Base-by-base conservation (phyloP, 2,888 invertebrate genomes). In the Malthinus flaveolus region DNA sequence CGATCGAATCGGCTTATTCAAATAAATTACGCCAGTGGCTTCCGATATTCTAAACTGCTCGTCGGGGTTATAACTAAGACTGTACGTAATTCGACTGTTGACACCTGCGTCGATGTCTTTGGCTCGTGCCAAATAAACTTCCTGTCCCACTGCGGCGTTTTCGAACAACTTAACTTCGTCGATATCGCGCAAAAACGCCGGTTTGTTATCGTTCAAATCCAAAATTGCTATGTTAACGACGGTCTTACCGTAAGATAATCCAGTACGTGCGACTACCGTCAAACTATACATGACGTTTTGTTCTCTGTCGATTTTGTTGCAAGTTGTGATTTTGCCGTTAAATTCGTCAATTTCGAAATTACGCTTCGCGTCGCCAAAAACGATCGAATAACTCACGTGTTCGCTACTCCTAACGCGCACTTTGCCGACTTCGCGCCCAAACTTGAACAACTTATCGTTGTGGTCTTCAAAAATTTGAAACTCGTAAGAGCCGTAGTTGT, bases 191-290 rank as follows among this genome's bases (percentile, higher is more conserved):
- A 87, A 84, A 76, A 95, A 95, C 62, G 85, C 82, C 3, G 97
- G 97, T 54, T 89, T 86, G 76, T 96, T 95, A 77, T 97, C 97
- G 78, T 97, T 97, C 3, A 93, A 82, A 79, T 97, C 97, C 36
- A 87, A 78, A 4, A 97, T 84, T 1, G 87, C 87, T 65, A 97
- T 85, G 72, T 90, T 91, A 0, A 94, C 95, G 32, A 81, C 83
- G 5, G 90, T 90, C 71, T 88, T 86, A 4, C 91, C 93, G 75
- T 88, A 92, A 1, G 89, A 85, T 31, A 89, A 82, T 1, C 89
- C 89, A 51, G 86, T 85, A 67, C 88, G 86, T 0, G 94, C 97
- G 56, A 90, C 85, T n/a, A 96, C 83, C 67, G 85, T 87, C 32
- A 97, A 81, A 62, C 85, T 87, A 75, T 95, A 96, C 51, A 84